Evolutionary conservation across 2,888 invertebrate genomes (phyloP).

Genomic region (Apodemia hepburni): DNA sequence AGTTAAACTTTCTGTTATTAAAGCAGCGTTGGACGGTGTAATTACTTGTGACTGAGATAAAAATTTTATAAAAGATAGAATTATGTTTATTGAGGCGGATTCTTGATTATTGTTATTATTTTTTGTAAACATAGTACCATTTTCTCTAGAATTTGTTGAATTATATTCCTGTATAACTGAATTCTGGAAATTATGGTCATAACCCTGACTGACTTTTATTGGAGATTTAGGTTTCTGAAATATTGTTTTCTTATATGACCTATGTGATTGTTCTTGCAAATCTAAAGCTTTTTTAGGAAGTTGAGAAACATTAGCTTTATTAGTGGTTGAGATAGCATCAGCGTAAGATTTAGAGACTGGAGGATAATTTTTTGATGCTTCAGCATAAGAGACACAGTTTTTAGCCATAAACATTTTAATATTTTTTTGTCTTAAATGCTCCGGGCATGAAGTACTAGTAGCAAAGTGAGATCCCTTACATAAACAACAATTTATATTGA

Average conservation of each 20-base stretch:
- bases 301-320: not conserved
- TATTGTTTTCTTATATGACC: not conserved
- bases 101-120: not conserved
- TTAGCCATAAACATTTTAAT: not conserved
- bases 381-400: not conserved
- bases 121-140: not conserved
- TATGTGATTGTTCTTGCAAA: not conserved
- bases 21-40: not conserved
- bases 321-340: not conserved
- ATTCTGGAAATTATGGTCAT: not conserved
- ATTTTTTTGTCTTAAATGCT: not conserved
- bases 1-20: not conserved
- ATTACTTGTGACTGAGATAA: not conserved
- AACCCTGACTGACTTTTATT: not conserved
- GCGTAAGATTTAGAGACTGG: not conserved
- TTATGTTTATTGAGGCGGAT: too few relatives aligned
- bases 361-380: not conserved
- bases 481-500: too few relatives aligned
- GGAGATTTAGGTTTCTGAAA: not conserved
- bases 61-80: not conserved
- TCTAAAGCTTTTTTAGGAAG: not conserved
- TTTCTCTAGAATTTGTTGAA: not conserved
- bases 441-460: not conserved
- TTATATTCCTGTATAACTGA: not conserved
- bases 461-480: slow-evolving; percentile 6